These are phyloP conservation scores for Anguilla anguilla DNA, from an alignment of 2,797 vertebrate genomes.

Conservation along the genomic window DNA sequence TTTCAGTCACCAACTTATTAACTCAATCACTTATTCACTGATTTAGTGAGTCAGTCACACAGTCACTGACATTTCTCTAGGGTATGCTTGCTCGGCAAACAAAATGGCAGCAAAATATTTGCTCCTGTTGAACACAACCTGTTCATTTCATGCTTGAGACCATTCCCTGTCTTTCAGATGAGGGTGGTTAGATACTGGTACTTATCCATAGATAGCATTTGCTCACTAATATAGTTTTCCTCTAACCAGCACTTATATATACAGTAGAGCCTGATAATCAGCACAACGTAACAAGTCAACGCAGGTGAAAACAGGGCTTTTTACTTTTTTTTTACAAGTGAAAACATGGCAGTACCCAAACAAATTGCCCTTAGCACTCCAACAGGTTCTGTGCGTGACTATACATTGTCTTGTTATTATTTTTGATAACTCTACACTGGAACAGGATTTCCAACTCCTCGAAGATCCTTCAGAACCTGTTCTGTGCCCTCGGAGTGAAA, in stretches of 20 bases:
- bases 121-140: background rate
- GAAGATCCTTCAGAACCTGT: background rate
- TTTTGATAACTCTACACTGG: background rate
- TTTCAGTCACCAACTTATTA: background rate
- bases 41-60: background rate
- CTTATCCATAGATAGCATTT: background rate
- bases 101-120: background rate
- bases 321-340: background rate
- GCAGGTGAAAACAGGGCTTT: slow-evolving; percentile 4
- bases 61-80: background rate
- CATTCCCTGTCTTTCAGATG: background rate
- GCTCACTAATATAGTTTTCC: background rate
- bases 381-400: background rate
- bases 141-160: background rate
- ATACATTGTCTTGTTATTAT: background rate
- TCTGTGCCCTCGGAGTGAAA: background rate
- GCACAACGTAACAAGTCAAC: background rate
- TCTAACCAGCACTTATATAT: background rate
- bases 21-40: background rate
- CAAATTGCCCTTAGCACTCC: background rate
- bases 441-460: background rate
- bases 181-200: background rate
- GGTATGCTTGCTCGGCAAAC: background rate
- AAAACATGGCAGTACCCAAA: background rate
- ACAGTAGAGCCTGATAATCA: background rate